These are phyloP conservation scores for Forbesichthys papilliferus DNA, from an alignment of 2,113 vertebrate species.

Conservation along the genomic window DNA sequence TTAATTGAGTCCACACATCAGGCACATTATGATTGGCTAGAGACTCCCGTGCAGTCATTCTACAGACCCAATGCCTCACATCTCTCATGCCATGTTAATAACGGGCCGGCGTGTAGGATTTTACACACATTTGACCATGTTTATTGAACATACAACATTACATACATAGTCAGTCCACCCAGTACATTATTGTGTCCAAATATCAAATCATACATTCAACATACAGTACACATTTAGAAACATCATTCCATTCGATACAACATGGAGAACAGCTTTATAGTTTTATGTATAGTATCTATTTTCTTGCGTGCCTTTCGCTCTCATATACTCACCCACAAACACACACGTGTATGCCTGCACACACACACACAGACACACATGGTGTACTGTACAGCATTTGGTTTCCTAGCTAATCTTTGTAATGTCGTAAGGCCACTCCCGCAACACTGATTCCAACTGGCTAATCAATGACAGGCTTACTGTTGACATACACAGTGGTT, in stretches of 20 bases:
- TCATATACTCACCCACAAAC: neutral
- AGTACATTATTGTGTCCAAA: constrained; percentile 12
- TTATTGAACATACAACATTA: constrained; percentile 53
- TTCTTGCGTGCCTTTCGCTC: constrained; percentile 13
- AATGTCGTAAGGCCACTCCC: constrained; percentile 19
- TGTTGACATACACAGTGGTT: constrained; percentile 37
- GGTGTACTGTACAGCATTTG: neutral
- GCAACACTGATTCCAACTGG: constrained; percentile 32
- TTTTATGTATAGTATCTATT: no score
- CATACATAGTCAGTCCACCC: constrained; percentile 32
- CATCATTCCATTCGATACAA: constrained; percentile 29
- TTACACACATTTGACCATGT: constrained; percentile 47
- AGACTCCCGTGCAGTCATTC: constrained; percentile 15
- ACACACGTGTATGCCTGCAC: constrained; percentile 7
- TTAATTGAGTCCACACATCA: constrained; percentile 73
- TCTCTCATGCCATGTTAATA: constrained; percentile 13
- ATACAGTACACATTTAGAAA: constrained; percentile 36
- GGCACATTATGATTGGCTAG: constrained; percentile 26
- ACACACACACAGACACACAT: constrained; percentile 14
- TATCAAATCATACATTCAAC: constrained; percentile 27
- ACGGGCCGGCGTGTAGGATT: neutral
- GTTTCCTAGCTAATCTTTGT: constrained; percentile 19
- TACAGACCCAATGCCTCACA: neutral
- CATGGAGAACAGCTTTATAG: constrained; percentile 20
- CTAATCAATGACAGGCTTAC: constrained; percentile 50